These are phyloP conservation scores for Tragelaphus strepsiceros DNA, from an alignment of 2,113 vertebrate genomes.

Conservation along the genomic window DNA sequence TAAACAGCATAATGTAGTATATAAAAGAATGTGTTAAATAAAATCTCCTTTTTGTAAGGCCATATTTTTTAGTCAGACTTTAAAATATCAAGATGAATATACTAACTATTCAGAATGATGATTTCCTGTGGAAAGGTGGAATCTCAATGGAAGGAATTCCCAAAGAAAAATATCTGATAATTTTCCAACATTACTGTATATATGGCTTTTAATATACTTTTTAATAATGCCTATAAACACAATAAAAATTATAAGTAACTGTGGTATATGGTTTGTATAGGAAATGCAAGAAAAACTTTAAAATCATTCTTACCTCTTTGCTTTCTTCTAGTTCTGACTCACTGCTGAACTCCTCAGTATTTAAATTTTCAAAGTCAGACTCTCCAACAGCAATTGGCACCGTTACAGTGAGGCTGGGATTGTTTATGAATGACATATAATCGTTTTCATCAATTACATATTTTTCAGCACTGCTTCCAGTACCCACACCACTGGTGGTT, in stretches of 20 bases:
- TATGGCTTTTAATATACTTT: not conserved
- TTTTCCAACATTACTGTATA: not conserved
- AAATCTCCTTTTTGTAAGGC: not conserved
- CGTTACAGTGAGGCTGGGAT: slow-evolving; percentile 90
- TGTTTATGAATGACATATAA: slow-evolving; percentile 94
- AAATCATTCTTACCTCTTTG: slow-evolving; percentile 85
- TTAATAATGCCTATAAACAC: not conserved
- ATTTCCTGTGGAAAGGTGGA: not conserved
- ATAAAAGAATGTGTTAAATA: not conserved
- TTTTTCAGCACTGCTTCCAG: slow-evolving; percentile 90
- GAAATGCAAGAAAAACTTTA: not conserved
- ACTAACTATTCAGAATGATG: not conserved
- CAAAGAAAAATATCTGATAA: not conserved
- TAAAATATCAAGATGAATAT: not conserved
- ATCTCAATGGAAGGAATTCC: not conserved
- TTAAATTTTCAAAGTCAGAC: slow-evolving; percentile 96
- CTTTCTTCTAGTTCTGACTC: slow-evolving; percentile 89
- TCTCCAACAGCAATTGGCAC: slow-evolving; percentile 96
- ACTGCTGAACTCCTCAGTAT: slow-evolving; percentile 97
- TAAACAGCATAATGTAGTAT: not conserved
- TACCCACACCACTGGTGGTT: slow-evolving; percentile 89
- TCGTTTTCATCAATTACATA: slow-evolving; percentile 87
- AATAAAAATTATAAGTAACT: slow-evolving; percentile 18
- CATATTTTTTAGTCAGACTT: not conserved
- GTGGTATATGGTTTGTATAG: not conserved